A percentile compares a stretch with the other conserved stretches of the same genome.
These are phyloP conservation scores for Holocentrus rufus DNA, from an alignment of 2,797 vertebrate species.

Conservation along the genomic window DNA sequence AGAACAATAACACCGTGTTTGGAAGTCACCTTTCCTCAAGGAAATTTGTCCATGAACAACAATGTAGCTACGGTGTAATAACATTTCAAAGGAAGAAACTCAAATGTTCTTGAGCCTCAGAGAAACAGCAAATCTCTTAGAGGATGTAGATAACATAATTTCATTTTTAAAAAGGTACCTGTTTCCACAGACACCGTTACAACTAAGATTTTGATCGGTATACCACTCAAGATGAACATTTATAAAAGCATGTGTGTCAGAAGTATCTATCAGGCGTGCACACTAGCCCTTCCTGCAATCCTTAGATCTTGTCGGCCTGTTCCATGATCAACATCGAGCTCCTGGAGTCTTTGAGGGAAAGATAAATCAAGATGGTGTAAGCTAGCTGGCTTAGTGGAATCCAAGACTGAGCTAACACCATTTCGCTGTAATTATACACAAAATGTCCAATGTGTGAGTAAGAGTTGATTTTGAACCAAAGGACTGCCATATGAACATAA, in stretches of 20 bases:
- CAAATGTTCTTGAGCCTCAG: slow-evolving; percentile 32
- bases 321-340: slow-evolving; percentile 23
- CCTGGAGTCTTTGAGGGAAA: slow-evolving; percentile 22
- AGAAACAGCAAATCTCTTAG: slow-evolving; percentile 40
- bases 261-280: slow-evolving; percentile 47
- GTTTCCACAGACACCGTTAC: slow-evolving; percentile 1
- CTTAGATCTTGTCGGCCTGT: slow-evolving; percentile 27
- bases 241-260: slow-evolving; percentile 50
- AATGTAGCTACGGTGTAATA: slow-evolving; percentile 28
- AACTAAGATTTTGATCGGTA: background rate
- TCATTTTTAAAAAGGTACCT: slow-evolving; percentile 18
- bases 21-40: slow-evolving; percentile 48
- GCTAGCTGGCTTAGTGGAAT: slow-evolving; percentile 17
- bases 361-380: slow-evolving; percentile 7
- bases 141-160: slow-evolving; percentile 23
- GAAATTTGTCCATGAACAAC: slow-evolving; percentile 49
- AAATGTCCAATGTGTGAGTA: slow-evolving; percentile 19
- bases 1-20: slow-evolving; percentile 60
- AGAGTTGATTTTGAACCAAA: slow-evolving; percentile 21
- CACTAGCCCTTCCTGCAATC: slow-evolving; percentile 56
- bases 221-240: slow-evolving; percentile 27
- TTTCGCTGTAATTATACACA: slow-evolving; percentile 14
- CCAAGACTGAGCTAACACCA: slow-evolving; percentile 3
- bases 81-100: slow-evolving; percentile 21
- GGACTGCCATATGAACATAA: slow-evolving; percentile 36